Evolutionary conservation across 2,113 vertebrate genomes (phyloP).

Genomic region (Speoplatyrhinus poulsoni): DNA sequence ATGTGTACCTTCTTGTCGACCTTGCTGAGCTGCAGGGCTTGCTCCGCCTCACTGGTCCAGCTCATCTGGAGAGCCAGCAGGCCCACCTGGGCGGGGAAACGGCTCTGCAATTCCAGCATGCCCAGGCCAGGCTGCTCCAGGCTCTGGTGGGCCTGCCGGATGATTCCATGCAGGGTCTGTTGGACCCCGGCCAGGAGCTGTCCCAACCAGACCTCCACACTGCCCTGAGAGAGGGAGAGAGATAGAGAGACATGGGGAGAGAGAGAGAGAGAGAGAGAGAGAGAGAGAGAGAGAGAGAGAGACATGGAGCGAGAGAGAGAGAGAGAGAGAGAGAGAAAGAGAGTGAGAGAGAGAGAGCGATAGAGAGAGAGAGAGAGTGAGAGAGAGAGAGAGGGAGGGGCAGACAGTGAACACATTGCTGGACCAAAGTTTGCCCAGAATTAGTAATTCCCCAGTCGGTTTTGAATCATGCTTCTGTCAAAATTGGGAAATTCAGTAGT

Average conservation of each 20-base stretch:
- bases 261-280: neutral
- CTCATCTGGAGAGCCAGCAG: constrained; percentile 89
- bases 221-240: constrained; percentile 67
- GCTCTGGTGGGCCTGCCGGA: constrained; percentile 74
- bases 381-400: constrained; percentile 2
- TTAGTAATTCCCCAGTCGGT: neutral
- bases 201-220: constrained; percentile 82
- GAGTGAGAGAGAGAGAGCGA: neutral
- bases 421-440: neutral
- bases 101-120: constrained; percentile 79
- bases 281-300: too few relatives aligned
- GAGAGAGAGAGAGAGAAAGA: neutral
- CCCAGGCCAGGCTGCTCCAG: constrained; percentile 72
- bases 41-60: constrained; percentile 88
- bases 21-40: constrained; percentile 81
- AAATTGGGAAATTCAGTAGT: constrained; percentile 23
- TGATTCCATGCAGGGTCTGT: constrained; percentile 79
- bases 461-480: neutral
- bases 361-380: neutral
- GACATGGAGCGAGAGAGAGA: constrained; percentile 16
- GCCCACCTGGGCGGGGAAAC: constrained; percentile 86
- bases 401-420: neutral
- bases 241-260: neutral
- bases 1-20: constrained; percentile 78
- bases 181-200: constrained; percentile 76